Evolutionary conservation across 2,113 vertebrate species (phyloP), one percentile per base, ranked within the genome.

Genomic region (Chloropsis cyanopogon): DNA sequence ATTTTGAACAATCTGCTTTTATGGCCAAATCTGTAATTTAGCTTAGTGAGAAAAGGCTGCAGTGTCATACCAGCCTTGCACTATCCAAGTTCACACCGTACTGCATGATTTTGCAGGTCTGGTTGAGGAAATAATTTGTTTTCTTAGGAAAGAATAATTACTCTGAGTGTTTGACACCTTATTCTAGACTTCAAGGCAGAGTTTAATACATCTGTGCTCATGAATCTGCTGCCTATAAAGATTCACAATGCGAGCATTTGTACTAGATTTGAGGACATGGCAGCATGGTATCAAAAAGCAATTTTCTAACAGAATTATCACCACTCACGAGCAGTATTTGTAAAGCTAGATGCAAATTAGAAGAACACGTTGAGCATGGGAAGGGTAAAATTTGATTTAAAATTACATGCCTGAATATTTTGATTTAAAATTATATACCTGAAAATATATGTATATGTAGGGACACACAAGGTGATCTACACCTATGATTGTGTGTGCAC

Each of bases 1-100:
- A 46, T 87, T 94, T 73, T 87, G 68, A 77, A 82, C 82, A 85
- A 69, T 50, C 42, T 78, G 37, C 42, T 93, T 93, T 93, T 78
- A 81, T 29, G 14, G 64, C 17, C 61, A 80, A 60, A 75, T 86
- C 70, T 50, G 22, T 53, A 92, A 82, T 89, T 90, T 61, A 84
- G 44, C 53, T 92, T 46, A 47, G 35, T 31, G 44, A 79, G 41
- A 92, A 93, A 89, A 94, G 49, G 35, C 37, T 84, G 54, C 28
- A 65, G 25, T 75, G 49, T 77, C 66, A 52, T 20, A 69, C 3
- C 14, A 87, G 59, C 14, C 21, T 54, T 73, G 47, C 20, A 69
- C 54, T 82, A 82, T 24, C 17, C 3, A 9, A 82, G 52, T 53
- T 72, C 73, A 71, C 4, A 4, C 19, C 41, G 28, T 44, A 50